phyloP scores from a whole-genome alignment of 2,888 invertebrate species.

The Rhyacophila evoluta region DNA sequence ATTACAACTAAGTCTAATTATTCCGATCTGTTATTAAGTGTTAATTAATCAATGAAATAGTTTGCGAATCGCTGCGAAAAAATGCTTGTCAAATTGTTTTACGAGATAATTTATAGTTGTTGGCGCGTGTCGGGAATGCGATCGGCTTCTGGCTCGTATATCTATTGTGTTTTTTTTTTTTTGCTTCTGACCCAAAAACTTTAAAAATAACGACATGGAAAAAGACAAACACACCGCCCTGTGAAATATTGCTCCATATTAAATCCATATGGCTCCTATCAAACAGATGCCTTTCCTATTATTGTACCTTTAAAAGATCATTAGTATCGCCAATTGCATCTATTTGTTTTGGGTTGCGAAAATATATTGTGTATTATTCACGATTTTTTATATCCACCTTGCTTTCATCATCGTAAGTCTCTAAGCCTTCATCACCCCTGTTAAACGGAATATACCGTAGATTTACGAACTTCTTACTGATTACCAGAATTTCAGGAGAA shows the following conservation, averaged over 20 bases:
- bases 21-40: no score
- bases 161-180: slow-evolving; percentile 35
- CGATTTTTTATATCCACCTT: no score
- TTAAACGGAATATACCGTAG: no score
- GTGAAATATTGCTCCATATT: neutral
- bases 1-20: no score
- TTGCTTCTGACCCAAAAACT: neutral
- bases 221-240: slow-evolving; percentile 8
- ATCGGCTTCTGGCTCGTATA: slow-evolving; percentile 41
- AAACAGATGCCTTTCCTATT: neutral
- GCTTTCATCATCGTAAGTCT: no score
- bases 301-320: neutral
- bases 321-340: no score
- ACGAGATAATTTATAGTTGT: slow-evolving; percentile 46
- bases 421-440: no score
- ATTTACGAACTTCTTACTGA: no score
- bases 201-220: neutral
- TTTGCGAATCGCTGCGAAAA: slow-evolving; percentile 27
- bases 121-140: slow-evolving; percentile 44
- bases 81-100: slow-evolving; percentile 52
- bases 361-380: no score
- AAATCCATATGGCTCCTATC: neutral
- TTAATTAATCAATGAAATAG: neutral
- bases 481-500: no score
- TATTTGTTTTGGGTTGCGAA: no score